Percentiles rank a stretch among this genome's conserved stretches.
Evolutionary conservation across 2,888 invertebrate genomes (phyloP).

Genomic region (Deroplatys truncata): DNA sequence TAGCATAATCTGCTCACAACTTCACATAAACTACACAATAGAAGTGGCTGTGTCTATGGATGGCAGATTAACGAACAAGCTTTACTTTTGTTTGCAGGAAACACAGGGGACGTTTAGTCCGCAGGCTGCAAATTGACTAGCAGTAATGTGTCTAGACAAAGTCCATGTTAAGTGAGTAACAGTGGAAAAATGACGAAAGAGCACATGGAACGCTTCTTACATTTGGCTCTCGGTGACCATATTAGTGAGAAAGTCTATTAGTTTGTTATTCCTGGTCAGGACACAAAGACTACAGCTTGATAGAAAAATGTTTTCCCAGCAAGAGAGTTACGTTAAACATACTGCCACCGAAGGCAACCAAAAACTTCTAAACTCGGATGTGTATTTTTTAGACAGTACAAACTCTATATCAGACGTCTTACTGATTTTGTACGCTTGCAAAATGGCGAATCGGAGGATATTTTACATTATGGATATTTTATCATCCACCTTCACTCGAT

Average conservation of each 20-base stretch:
- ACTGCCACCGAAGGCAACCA: no score
- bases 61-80: background rate
- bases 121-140: background rate
- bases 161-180: background rate
- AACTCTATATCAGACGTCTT: background rate
- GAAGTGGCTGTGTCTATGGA: background rate
- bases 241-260: no score
- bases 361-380: no score
- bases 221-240: no score
- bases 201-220: no score
- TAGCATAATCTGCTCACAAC: background rate
- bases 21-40: background rate
- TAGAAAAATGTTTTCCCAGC: background rate
- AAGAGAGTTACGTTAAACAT: background rate
- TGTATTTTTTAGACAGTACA: background rate
- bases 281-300: no score
- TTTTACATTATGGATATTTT: background rate
- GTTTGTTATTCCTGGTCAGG: background rate
- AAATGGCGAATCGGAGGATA: background rate
- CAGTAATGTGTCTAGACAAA: background rate
- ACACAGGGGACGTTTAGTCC: background rate
- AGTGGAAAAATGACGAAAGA: no score
- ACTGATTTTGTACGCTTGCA: no score
- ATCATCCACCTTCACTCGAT: background rate
- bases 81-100: background rate